phyloP scores from a whole-genome alignment of 1,140 invertebrate genomes.

The Drosophila sechellia region DNA sequence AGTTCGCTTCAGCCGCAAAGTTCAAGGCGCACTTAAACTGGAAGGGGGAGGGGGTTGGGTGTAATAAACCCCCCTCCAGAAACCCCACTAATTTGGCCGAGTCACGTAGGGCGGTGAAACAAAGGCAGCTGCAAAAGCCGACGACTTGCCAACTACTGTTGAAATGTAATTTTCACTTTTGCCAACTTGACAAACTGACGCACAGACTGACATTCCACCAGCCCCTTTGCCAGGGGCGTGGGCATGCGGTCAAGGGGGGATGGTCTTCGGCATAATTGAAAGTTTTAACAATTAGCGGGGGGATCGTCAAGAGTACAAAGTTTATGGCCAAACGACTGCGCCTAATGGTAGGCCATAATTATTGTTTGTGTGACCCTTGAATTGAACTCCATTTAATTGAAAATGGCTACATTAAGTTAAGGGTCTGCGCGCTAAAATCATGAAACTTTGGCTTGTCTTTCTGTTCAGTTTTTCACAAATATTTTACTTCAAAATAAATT shows the following conservation, averaged over 20 bases:
- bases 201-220: conserved; percentile 39
- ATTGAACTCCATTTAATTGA: conserved; percentile 46
- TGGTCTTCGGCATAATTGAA: conserved; percentile 54
- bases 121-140: conserved; percentile 42
- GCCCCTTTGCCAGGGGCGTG: conserved; percentile 13
- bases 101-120: conserved; percentile 63
- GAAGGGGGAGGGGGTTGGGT: background rate
- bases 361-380: conserved; percentile 44
- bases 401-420: conserved; percentile 34
- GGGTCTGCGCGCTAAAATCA: conserved; percentile 5
- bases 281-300: conserved; percentile 66
- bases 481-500: no score
- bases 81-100: conserved; percentile 45
- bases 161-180: conserved; percentile 60
- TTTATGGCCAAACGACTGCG: conserved; percentile 20
- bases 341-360: conserved; percentile 50
- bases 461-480: background rate
- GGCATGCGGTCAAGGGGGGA: background rate
- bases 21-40: conserved; percentile 56
- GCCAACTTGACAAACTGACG: conserved; percentile 39
- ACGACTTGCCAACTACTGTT: conserved; percentile 68
- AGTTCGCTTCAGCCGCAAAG: conserved; percentile 42
- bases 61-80: background rate
- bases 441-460: background rate
- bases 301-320: conserved; percentile 2